Percentiles rank a stretch among this genome's conserved stretches.
These are phyloP conservation scores for Zeus faber DNA, from an alignment of 2,113 vertebrate species.

Conservation along the genomic window DNA sequence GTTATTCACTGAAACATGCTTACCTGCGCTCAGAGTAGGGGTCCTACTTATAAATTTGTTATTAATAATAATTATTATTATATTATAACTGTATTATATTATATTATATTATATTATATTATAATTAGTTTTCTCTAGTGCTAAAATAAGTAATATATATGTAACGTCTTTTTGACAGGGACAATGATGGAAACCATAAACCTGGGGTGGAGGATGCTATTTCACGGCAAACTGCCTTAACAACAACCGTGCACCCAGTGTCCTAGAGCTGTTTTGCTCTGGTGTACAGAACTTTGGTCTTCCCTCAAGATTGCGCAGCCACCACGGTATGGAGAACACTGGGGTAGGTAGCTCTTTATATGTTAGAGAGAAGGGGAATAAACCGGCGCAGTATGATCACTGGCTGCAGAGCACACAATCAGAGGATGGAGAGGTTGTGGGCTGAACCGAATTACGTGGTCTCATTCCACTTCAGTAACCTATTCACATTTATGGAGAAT, in stretches of 20 bases:
- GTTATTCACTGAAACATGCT: too few species aligned
- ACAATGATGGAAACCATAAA: slow-evolving; percentile 20
- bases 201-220: slow-evolving; percentile 15
- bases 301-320: slow-evolving; percentile 9
- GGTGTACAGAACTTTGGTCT: slow-evolving; percentile 9
- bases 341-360: slow-evolving; percentile 5
- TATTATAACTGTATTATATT: too few species aligned
- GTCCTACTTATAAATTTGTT: too few species aligned
- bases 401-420: slow-evolving; percentile 14
- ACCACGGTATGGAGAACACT: slow-evolving; percentile 17
- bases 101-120: not conserved
- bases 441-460: not conserved
- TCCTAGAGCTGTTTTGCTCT: not conserved
- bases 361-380: slow-evolving; percentile 1
- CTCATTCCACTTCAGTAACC: not conserved
- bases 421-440: slow-evolving; percentile 14
- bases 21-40: too few species aligned
- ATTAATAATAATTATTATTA: too few species aligned
- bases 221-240: slow-evolving; percentile 16
- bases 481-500: not conserved
- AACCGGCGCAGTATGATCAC: slow-evolving; percentile 13
- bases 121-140: not conserved
- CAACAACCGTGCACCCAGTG: slow-evolving; percentile 18
- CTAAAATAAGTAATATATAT: not conserved
- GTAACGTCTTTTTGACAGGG: slow-evolving; percentile 5